Percentiles rank a stretch among this genome's conserved stretches.
Conservation (phyloP, 2,888 invertebrate species). For the Yponomeuta plumbellus region DNA sequence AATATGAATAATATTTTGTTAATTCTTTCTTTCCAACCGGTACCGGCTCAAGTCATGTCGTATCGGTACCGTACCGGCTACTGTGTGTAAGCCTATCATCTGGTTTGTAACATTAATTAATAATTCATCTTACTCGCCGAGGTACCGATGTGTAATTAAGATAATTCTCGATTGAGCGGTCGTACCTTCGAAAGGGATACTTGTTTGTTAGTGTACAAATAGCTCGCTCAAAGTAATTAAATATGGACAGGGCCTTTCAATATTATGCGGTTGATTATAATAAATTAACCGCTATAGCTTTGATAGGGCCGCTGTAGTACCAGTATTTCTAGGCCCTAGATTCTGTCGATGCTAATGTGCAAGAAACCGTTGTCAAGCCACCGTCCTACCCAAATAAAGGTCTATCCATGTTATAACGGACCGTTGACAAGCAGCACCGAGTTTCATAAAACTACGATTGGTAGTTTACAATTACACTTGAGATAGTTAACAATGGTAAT, state of each 20-base stretch:
- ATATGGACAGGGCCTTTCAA: neutral
- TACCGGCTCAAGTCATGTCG: too few species aligned
- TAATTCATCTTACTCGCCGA: neutral
- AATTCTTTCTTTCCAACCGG: too few species aligned
- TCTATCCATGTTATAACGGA: too few species aligned
- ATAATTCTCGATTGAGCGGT: slow-evolving; percentile 3
- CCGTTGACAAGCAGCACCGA: too few species aligned
- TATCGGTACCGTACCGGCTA: neutral
- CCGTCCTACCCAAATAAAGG: too few species aligned
- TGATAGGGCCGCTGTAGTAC: neutral
- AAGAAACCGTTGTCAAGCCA: too few species aligned
- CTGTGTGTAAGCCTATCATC: neutral
- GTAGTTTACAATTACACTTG: too few species aligned
- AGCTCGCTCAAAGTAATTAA: neutral
- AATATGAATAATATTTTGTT: neutral
- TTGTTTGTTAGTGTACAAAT: slow-evolving; percentile 1
- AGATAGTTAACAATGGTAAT: too few species aligned
- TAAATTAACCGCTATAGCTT: neutral
- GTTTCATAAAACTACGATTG: too few species aligned
- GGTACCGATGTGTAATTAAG: neutral
- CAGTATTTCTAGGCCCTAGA: too few species aligned
- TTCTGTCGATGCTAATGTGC: too few species aligned
- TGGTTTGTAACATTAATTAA: neutral
- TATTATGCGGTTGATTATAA: slow-evolving; percentile 1
- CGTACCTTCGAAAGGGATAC: neutral